A percentile compares a stretch with the other conserved stretches of the same genome.
These are phyloP conservation scores for Drosophila aff. DNA, from an alignment of 1,140 invertebrate species.

Conservation along the genomic window DNA sequence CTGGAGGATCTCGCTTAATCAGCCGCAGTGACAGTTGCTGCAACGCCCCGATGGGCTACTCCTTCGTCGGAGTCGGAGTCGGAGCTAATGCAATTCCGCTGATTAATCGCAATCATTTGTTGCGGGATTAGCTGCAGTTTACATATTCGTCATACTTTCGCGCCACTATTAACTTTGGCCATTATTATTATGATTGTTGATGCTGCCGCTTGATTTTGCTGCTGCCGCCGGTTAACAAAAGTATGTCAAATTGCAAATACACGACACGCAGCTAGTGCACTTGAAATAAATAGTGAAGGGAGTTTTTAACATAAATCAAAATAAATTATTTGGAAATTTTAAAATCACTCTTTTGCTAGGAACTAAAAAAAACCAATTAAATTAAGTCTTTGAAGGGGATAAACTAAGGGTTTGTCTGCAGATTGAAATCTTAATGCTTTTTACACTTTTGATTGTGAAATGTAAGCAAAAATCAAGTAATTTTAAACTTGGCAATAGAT, in stretches of 20 bases:
- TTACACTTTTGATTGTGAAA: background rate
- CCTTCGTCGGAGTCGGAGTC: slow-evolving; percentile 14
- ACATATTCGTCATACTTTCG: slow-evolving; percentile 83
- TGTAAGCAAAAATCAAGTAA: background rate
- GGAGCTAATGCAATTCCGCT: slow-evolving; percentile 79
- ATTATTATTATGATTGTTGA: slow-evolving; percentile 81
- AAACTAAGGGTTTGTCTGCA: background rate
- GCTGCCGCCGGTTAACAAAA: slow-evolving; percentile 61
- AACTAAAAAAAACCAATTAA: background rate
- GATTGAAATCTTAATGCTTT: slow-evolving; percentile 1
- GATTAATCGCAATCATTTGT: slow-evolving; percentile 83
- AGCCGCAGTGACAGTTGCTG: slow-evolving; percentile 75
- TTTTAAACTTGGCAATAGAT: background rate
- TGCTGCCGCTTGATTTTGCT: slow-evolving; percentile 30
- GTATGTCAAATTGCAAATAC: slow-evolving; percentile 80
- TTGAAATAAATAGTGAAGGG: background rate
- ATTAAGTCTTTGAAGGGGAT: too few relatives aligned
- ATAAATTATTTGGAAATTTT: background rate
- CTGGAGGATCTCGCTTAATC: slow-evolving; percentile 66
- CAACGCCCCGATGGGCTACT: slow-evolving; percentile 54
- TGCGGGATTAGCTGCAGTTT: slow-evolving; percentile 77
- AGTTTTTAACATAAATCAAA: background rate
- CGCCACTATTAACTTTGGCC: slow-evolving; percentile 76
- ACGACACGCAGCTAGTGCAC: slow-evolving; percentile 63
- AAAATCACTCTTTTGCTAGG: background rate